Base-by-base conservation (phyloP, 2,888 invertebrate species). In the Himalopsyche japonica region DNA sequence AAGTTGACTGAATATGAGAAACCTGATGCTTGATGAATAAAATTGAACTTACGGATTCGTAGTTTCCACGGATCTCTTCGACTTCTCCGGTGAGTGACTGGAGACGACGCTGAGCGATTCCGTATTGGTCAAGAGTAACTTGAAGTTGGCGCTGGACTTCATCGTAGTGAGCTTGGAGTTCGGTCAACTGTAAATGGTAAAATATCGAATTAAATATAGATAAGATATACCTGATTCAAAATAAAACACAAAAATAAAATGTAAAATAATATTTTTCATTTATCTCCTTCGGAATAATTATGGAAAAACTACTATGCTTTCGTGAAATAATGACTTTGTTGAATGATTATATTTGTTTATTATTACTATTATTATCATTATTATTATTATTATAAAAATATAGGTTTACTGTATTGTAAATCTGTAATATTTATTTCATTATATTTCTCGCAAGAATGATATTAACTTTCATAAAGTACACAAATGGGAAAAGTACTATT, bases 121-220 rank as follows among this genome's bases (percentile, higher is more conserved):
- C 97, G 89, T 97, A 95, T 92, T 98, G 98, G 92, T 98, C 98
- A 89, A 98, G 94, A 87, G 98, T 98, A 89, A 98, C 97, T 91
- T 98, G 97, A 91, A 99, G 93, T 92, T 98, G 98, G 90, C 98
- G 96, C 93, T 98, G 98, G 88, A 98, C 94, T 92, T 99, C 98
- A 90, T 99, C 98, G 93, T 98, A 98, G 92, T 98, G 97, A 89
- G 97, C 96, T 93, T 98, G 97, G 91, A 99, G 93, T 94, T 98
- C 98, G 88, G 95, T 95, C 88, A 95, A 93, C 96, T 95, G 88
- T 79, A 87, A 87, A 84, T 57, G 32, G 70, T 70, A 80, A 84
- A 81, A 24, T 43, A 7, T 34, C 15, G 34, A 18, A 76, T 43
- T 24, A 79, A 34, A 27, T 10, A 47, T 37, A n/a, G n/a, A n/a